Base-by-base conservation (phyloP, 2,888 invertebrate genomes). In the Mythimna pallens region DNA sequence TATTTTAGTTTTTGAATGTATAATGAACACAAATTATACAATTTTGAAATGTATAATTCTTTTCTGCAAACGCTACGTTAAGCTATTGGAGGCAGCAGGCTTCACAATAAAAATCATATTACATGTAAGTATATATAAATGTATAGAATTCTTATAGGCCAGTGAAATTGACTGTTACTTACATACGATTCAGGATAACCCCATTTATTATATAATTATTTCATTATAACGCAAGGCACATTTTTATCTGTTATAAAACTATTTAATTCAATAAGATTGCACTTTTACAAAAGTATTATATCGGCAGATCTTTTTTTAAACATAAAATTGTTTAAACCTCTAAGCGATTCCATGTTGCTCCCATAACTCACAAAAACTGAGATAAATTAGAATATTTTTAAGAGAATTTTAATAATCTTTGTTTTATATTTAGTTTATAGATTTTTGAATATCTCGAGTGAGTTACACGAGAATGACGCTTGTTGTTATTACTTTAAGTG, bases 161-260 rank as follows among this genome's bases (percentile, higher is more conserved):
- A 90, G 94, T 91, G 93, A 94, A 95, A 95, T 95, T 95, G 95
- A 95, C 95, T 92, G 92, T 93, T 93, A 93, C 94, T 93, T 94
- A 94, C 88, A 89, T 81, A 91, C 90, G 90, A 92, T 47, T 92
- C 91, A 90, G 90, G 89, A 90, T 93, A 89, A 86, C 85, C 83
- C 84, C 73, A 80, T 84, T 87, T 84, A 88, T 88, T 88, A 88
- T 86, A 89, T 89, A 88, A 88, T 87, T 89, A 90, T 91, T 91
- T 92, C 92, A 93, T 93, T 94, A 94, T 91, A 94, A 95, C 93
- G 89, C 94, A 96, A 96, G 95, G 95, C 95, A 96, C 96, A 92
- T 93, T 94, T 91, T 89, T 88, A 85, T 88, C 89, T 89, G 89
- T 89, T 89, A 89, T 90, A 91, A 84, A 91, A 87, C 87, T 91